Evolutionary conservation across 2,888 invertebrate species (phyloP).

Genomic region (Drosophila algonquin): DNA sequence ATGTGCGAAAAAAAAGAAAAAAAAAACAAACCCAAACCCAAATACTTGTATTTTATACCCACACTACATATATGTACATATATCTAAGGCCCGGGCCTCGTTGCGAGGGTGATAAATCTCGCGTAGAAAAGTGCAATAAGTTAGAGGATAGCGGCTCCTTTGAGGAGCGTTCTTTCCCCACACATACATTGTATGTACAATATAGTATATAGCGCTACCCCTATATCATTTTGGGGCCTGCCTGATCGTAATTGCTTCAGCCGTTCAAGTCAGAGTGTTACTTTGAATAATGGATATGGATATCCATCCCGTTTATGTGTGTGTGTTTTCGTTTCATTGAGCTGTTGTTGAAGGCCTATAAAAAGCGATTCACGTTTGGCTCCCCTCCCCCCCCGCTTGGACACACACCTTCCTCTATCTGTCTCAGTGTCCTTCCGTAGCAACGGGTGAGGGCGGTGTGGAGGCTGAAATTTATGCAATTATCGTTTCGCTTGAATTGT

Average conservation of each 20-base stretch:
- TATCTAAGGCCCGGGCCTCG: constrained; percentile 51
- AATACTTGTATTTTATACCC: constrained; percentile 17
- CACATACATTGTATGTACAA: not conserved
- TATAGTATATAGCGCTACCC: not conserved
- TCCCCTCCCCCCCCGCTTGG: not conserved
- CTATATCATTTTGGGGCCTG: not conserved
- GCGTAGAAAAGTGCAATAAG: constrained; percentile 58
- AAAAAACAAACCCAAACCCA: constrained; percentile 11
- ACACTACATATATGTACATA: not conserved
- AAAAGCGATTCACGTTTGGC: constrained; percentile 23
- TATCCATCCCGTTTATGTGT: not conserved
- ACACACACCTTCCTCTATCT: constrained; percentile 21
- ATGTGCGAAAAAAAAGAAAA: constrained; percentile 4
- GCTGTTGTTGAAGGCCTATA: constrained; percentile 31
- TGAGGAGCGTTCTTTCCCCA: constrained; percentile 18
- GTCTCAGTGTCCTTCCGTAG: constrained; percentile 36
- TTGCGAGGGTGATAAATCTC: constrained; percentile 58
- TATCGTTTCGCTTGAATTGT: constrained; percentile 53
- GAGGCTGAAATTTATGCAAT: constrained; percentile 52
- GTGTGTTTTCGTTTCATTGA: not conserved
- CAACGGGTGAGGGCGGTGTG: not conserved
- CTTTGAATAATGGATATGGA: constrained; percentile 43
- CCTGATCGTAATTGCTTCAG: constrained; percentile 43
- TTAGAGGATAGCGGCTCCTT: constrained; percentile 47
- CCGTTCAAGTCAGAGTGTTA: constrained; percentile 37